Percentiles rank a stretch among this genome's conserved stretches.
These are phyloP conservation scores for Tyto alba DNA, from an alignment of 2,113 vertebrate genomes.

Conservation along the genomic window DNA sequence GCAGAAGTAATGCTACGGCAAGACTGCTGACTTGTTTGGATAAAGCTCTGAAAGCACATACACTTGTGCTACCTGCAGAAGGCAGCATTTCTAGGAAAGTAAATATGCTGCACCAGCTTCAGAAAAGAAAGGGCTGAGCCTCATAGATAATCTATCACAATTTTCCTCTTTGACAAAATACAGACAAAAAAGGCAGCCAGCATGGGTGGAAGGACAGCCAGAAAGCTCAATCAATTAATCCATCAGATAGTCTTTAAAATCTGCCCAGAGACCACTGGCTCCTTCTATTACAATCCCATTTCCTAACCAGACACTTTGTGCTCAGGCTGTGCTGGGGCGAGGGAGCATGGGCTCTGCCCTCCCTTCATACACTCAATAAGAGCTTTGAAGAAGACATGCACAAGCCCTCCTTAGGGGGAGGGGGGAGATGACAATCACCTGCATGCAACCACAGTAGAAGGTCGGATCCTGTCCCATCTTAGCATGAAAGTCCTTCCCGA, in stretches of 20 bases:
- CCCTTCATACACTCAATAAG: not conserved
- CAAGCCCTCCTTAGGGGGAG: not conserved
- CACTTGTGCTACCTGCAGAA: not conserved
- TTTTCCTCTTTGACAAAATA: not conserved
- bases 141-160: not conserved
- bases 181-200: not conserved
- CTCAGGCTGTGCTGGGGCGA: not conserved
- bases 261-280: not conserved
- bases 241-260: not conserved
- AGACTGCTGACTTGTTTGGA: not conserved
- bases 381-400: not conserved
- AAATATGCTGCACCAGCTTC: not conserved
- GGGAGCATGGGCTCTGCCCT: not conserved
- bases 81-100: not conserved
- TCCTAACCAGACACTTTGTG: not conserved
- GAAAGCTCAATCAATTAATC: not conserved
- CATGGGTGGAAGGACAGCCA: not conserved
- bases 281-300: not conserved
- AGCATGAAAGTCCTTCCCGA: not conserved
- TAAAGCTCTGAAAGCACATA: not conserved
- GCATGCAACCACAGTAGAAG: not conserved
- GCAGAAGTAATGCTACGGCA: not conserved
- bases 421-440: not conserved
- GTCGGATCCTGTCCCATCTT: not conserved
- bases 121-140: not conserved